Conservation (phyloP, 2,888 invertebrate species). For the Callyntrura guangdongensis region DNA sequence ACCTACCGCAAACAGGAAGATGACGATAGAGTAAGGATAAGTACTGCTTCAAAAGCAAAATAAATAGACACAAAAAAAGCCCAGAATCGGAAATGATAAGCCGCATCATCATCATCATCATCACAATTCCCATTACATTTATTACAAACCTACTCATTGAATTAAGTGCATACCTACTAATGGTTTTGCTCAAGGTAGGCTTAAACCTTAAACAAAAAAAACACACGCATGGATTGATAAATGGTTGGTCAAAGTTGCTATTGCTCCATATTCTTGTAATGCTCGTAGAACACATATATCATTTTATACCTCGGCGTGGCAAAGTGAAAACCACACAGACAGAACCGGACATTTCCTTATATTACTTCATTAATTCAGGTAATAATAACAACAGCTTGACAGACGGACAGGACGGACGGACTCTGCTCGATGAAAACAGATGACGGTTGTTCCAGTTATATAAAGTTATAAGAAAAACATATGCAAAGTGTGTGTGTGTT, state of each 20-base stretch:
- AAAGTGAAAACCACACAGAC: slow-evolving; percentile 9
- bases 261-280: not conserved
- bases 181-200: not conserved
- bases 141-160: too few species aligned
- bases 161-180: too few species aligned
- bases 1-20: slow-evolving; percentile 78
- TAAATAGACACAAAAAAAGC: slow-evolving; percentile 24
- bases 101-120: slow-evolving; percentile 9
- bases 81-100: not conserved
- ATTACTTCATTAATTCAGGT: slow-evolving; percentile 77
- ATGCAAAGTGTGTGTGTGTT: not conserved
- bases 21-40: slow-evolving; percentile 30
- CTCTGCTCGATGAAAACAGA: slow-evolving; percentile 59
- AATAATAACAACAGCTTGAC: slow-evolving; percentile 73
- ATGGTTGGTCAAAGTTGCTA: slow-evolving; percentile 1
- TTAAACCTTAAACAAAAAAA: not conserved
- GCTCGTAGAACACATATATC: not conserved
- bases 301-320: not conserved
- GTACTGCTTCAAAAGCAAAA: too few species aligned
- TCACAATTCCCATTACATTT: not conserved
- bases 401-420: slow-evolving; percentile 67
- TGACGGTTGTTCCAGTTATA: slow-evolving; percentile 64
- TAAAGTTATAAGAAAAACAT: too few species aligned
- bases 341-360: slow-evolving; percentile 75
- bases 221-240: not conserved